Conservation (phyloP, 2,888 invertebrate species). For the Cataglyphis rosenhaueri region DNA sequence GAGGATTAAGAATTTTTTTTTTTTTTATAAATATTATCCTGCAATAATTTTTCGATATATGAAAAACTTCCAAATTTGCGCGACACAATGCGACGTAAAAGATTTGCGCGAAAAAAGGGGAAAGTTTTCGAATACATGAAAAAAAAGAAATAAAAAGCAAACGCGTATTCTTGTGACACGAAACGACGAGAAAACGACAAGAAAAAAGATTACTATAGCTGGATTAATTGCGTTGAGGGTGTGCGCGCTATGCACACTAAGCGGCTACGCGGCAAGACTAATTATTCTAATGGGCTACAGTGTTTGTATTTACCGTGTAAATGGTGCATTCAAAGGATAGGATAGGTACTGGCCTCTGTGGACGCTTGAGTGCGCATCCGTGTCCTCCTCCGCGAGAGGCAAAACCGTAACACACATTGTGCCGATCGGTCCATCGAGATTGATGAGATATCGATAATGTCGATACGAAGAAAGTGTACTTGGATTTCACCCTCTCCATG, state of each 20-base stretch:
- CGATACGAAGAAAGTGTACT: slow-evolving; percentile 22
- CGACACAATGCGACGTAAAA: neutral
- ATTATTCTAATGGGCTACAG: slow-evolving; percentile 80
- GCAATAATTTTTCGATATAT: neutral
- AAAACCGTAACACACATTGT: slow-evolving; percentile 47
- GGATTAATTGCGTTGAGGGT: slow-evolving; percentile 70
- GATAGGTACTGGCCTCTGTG: slow-evolving; percentile 65
- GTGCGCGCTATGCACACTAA: slow-evolving; percentile 18
- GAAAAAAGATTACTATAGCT: slow-evolving; percentile 30
- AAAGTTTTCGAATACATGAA: neutral
- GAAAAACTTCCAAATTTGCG: neutral
- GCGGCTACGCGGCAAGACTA: slow-evolving; percentile 67
- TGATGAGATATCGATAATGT: slow-evolving; percentile 44
- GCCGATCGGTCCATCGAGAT: slow-evolving; percentile 46
- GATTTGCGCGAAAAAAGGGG: neutral
- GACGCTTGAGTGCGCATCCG: slow-evolving; percentile 60
- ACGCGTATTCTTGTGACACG: neutral
- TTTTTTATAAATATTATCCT: neutral
- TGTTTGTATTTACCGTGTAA: slow-evolving; percentile 75
- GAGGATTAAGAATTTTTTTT: neutral
- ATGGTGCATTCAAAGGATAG: slow-evolving; percentile 77
- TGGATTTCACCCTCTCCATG: neutral
- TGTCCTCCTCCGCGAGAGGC: slow-evolving; percentile 35
- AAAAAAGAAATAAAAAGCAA: neutral
- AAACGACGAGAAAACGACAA: neutral